Base-by-base conservation (phyloP, 2,888 invertebrate species). In the Cloeon dipterum region DNA sequence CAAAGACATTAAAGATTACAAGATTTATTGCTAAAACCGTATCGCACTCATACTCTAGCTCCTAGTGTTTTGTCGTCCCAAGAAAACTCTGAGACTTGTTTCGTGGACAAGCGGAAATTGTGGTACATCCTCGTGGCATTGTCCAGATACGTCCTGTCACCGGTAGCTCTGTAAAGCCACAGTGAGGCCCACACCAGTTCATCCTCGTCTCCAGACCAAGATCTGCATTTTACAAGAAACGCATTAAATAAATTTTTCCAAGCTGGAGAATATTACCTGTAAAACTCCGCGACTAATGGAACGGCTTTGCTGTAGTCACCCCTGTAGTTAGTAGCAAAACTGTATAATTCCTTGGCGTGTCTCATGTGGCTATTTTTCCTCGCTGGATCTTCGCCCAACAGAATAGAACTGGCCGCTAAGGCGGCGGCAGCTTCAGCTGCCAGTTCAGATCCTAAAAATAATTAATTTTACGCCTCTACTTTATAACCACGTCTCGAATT, bases 341-440 rank as follows among this genome's bases (percentile, higher is more conserved):
- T 37, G 17, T 43, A 46, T 20, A 47, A 42, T 14, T 42, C 36
- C 20, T 39, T 39, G 7, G 47, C 47, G 33, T 41, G 43, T 1
- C n/a, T 20, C 34, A 46, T 32, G 5, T 29, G 29, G n/a, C n/a
- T n/a, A n/a, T n/a, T n/a, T 5, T 17, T 35, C 18, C 36, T 35
- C 7, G 46, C 36, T 37, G 46, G 48, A 3, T 20, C 10, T 23
- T 34, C n/a, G n/a, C n/a, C 23, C 40, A 52, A 52, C 3, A 45
- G 47, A 4, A 52, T 40, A 29, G 45, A 49, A n/a, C 48, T 49
- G 11, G 52, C 52, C 4, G 55, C 53, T 40, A 56, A 40, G 16
- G 55, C 54, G 3, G 53, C 54, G 1, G 55, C 53, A n/a, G 53
- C 54, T 40, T 56, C 55, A 1, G 47, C 54, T 4, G 54, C 54